Conservation (phyloP, 2,113 vertebrate genomes). For the Phalacrocorax carbo region DNA sequence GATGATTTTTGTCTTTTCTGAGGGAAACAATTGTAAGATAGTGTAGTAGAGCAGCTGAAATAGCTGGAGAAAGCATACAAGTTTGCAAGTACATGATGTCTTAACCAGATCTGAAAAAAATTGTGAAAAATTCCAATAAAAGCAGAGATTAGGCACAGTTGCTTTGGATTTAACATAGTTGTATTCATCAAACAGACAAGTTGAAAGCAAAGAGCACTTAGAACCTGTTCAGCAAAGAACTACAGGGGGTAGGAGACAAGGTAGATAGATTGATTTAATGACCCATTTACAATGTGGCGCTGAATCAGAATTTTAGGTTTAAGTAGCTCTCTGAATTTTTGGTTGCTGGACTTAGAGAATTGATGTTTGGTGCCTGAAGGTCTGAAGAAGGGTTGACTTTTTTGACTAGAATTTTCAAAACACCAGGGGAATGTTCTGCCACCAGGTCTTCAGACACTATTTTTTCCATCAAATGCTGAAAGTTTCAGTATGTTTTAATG, state of each 20-base stretch:
- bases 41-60: background rate
- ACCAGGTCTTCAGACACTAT: background rate
- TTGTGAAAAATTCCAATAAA: background rate
- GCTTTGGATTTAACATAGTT: background rate
- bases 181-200: background rate
- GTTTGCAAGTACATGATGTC: background rate
- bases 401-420: background rate
- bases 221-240: background rate
- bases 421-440: background rate
- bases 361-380: background rate
- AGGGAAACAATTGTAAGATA: background rate
- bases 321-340: background rate
- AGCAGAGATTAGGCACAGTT: background rate
- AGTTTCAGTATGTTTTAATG: background rate
- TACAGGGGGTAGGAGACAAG: background rate
- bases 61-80: background rate
- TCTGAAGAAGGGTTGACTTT: background rate
- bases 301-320: background rate
- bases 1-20: background rate
- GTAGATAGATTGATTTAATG: background rate
- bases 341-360: background rate
- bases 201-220: background rate
- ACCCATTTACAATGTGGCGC: background rate
- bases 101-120: background rate
- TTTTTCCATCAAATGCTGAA: background rate